Conservation (phyloP, 2,888 invertebrate genomes). For the Kuschelorhynchus macadamiae region DNA sequence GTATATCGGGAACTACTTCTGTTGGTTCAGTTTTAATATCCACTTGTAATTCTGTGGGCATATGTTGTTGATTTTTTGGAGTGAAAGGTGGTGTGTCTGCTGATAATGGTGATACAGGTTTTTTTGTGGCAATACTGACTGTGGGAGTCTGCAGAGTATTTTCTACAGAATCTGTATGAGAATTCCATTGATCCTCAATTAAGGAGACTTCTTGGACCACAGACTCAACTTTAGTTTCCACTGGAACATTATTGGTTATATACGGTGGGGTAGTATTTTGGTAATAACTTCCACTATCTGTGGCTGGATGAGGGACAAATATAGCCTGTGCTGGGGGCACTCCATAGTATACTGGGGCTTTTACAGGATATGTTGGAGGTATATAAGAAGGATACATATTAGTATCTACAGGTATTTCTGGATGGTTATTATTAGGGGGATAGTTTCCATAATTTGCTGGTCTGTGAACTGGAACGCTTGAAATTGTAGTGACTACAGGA, state of each 20-base stretch:
- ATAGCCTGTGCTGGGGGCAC: constrained; percentile 38
- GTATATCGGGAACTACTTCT: not conserved
- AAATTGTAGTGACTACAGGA: constrained; percentile 19
- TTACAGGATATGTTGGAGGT: constrained; percentile 21
- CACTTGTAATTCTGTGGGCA: not conserved
- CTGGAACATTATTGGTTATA: constrained; percentile 6
- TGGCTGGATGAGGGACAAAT: constrained; percentile 33
- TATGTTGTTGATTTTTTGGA: constrained; percentile 35
- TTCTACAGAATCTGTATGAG: not conserved
- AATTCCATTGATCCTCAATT: not conserved
- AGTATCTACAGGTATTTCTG: constrained; percentile 11
- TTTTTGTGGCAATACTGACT: not conserved
- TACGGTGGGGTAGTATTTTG: constrained; percentile 15
- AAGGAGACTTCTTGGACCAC: not conserved
- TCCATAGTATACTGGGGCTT: constrained; percentile 36
- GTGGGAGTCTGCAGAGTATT: not conserved
- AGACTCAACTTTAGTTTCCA: not conserved
- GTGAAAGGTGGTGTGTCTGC: constrained; percentile 40
- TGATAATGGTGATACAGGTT: constrained; percentile 26
- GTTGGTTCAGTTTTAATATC: not conserved
- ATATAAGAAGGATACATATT: constrained; percentile 23
- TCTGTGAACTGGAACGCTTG: constrained; percentile 29
- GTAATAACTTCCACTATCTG: constrained; percentile 26
- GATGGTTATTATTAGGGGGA: constrained; percentile 9
- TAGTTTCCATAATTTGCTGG: constrained; percentile 17